A percentile compares a stretch with the other conserved stretches of the same genome.
Evolutionary conservation across 2,888 invertebrate genomes (phyloP).

Genomic region (Drosophila nigricruria): DNA sequence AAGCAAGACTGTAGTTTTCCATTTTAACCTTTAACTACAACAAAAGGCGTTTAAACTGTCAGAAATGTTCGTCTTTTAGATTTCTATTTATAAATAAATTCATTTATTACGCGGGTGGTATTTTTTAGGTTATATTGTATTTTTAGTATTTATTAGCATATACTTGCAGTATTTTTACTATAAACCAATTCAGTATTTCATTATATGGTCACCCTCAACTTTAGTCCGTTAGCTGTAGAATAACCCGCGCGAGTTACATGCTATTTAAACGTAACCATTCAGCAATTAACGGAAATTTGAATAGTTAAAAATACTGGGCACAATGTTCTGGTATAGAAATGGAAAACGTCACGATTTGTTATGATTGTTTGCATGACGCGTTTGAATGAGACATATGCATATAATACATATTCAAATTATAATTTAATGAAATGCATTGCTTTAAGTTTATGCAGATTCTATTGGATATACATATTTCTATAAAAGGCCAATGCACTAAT

Average conservation of each 20-base stretch:
- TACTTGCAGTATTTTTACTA: background rate
- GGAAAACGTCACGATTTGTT: background rate
- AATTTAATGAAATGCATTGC: background rate
- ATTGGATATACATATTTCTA: background rate
- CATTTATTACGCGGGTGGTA: no score
- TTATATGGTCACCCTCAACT: background rate
- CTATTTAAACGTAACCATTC: background rate
- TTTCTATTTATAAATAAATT: no score
- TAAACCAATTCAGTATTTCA: background rate
- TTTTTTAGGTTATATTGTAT: no score
- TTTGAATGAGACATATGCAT: no score
- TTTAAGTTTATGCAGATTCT: background rate
- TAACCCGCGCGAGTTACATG: background rate
- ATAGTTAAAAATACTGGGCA: background rate
- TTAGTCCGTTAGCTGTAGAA: background rate
- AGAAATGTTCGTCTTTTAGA: background rate
- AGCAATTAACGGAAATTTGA: background rate
- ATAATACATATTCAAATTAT: background rate
- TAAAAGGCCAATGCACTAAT: background rate
- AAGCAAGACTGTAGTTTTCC: background rate
- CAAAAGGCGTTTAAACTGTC: background rate
- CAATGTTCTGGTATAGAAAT: background rate
- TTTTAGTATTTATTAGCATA: no score
- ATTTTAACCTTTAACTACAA: background rate
- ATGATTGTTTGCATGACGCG: background rate